Percentiles rank a stretch among this genome's conserved stretches.
Conservation (phyloP, 2,888 invertebrate species). For the Polia nebulosa region DNA sequence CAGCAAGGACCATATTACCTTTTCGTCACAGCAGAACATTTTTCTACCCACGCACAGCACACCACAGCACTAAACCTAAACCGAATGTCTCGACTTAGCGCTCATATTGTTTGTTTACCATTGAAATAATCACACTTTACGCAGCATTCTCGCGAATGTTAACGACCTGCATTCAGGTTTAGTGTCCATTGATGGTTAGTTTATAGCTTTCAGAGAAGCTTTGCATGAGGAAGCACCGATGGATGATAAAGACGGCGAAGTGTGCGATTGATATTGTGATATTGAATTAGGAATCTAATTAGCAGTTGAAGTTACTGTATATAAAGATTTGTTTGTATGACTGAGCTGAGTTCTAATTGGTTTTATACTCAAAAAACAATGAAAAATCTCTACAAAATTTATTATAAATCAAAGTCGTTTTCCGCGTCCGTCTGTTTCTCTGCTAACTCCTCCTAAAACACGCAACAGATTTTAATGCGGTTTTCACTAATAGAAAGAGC, state of each 20-base stretch:
- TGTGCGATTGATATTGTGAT: not conserved
- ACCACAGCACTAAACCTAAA: conserved; percentile 10
- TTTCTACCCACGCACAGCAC: conserved; percentile 32
- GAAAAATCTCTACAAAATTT: not conserved
- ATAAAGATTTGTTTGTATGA: conserved; percentile 15
- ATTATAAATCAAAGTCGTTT: too few species aligned
- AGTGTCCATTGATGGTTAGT: conserved; percentile 20
- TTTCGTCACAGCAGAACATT: conserved; percentile 18
- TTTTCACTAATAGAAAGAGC: too few species aligned
- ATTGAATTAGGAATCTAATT: conserved; percentile 32
- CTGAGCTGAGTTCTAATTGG: conserved; percentile 14
- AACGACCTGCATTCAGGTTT: conserved; percentile 27
- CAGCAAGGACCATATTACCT: not conserved
- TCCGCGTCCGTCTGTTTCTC: too few species aligned
- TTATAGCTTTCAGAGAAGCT: not conserved
- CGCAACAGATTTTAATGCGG: too few species aligned
- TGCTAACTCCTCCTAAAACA: too few species aligned
- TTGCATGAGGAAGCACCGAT: conserved; percentile 1
- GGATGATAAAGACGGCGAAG: conserved; percentile 6
- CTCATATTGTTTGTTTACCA: conserved; percentile 49
- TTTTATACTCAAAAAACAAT: not conserved
- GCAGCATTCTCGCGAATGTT: conserved; percentile 19
- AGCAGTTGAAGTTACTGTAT: conserved; percentile 9
- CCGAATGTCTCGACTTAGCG: conserved; percentile 23
- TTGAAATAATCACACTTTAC: conserved; percentile 33